A percentile compares a stretch with the other conserved stretches of the same genome.
These are phyloP conservation scores for Halictus rubicundus DNA, from an alignment of 1,140 invertebrate species.

Conservation along the genomic window DNA sequence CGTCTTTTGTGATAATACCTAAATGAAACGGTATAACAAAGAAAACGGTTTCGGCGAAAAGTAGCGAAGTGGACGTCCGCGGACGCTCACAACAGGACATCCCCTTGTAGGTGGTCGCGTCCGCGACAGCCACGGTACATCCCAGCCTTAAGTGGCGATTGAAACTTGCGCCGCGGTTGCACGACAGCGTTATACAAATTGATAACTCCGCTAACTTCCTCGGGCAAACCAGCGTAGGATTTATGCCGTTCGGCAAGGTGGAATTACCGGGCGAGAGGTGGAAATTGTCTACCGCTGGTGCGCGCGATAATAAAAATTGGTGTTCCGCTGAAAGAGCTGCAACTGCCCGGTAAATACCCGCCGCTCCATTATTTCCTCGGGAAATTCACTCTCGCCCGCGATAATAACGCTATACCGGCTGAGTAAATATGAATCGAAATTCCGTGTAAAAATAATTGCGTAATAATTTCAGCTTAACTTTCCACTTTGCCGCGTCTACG, in stretches of 20 bases:
- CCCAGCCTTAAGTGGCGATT: constrained; percentile 17
- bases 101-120: too few species aligned
- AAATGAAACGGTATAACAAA: too few species aligned
- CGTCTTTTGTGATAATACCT: too few species aligned
- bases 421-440: constrained; percentile 12
- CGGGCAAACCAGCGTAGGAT: constrained; percentile 15
- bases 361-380: background rate
- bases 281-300: constrained; percentile 10
- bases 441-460: background rate
- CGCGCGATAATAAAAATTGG: background rate
- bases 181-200: constrained; percentile 10
- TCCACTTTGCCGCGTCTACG: background rate
- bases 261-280: constrained; percentile 10
- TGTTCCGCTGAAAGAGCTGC: background rate
- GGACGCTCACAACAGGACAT: too few species aligned
- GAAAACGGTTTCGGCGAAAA: too few species aligned
- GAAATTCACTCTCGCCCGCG: background rate
- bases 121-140: too few species aligned
- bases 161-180: constrained; percentile 26
- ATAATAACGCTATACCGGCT: background rate
- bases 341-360: background rate
- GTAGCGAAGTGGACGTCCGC: too few species aligned
- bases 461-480: constrained; percentile 1
- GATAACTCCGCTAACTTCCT: constrained; percentile 23
- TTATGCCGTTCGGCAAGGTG: constrained; percentile 7